Base-by-base conservation (phyloP, 2,797 vertebrate genomes). In the Potorous gilbertii region DNA sequence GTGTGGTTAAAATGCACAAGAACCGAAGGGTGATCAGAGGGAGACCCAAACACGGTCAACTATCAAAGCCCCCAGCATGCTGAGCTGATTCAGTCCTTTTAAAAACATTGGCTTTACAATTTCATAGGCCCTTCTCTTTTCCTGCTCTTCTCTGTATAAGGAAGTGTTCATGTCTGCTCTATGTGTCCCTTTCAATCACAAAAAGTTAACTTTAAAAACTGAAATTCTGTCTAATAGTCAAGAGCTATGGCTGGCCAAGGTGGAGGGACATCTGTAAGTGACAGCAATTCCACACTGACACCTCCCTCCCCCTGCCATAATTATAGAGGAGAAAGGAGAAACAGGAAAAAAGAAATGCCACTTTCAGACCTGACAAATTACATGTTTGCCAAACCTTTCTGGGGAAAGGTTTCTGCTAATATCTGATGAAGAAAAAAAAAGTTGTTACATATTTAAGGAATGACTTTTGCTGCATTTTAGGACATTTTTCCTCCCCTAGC, bases 381-480 rank as follows among this genome's bases (percentile, higher is more conserved):
- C 5, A 40, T 21, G 18, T 40, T 59, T 90, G 50, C 56, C 94
- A 94, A 96, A 95, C 34, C 66, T 74, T 27, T 90, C 55, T 91
- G n/a, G 89, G 90, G 92, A 94, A 90, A 40, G 59, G 16, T 16
- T 40, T 66, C 62, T 66, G 62, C 13, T n/a, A 91, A 21, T 91
- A 91, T 10, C 46, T 55, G 92, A 57, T 31, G 29, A 59, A 9
- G 29, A 11, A 2, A 31, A 59, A 31, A 56, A 59, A 59, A 59
- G 57, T 12, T 31, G 29, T 13, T 31, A 3, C 57, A 59, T 31
- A 31, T 31, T 59, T 31, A 59, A 54, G 59, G 56, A 93, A 93
- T n/a, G 54, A 87, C 27, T 54, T 54, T 56, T 81, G 55, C 56
- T 91, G 54, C 87, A 31, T 40, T 34, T 4, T 16, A 14, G 31